Evolutionary conservation across 2,113 vertebrate species (phyloP).

Genomic region (Malurus elegans): DNA sequence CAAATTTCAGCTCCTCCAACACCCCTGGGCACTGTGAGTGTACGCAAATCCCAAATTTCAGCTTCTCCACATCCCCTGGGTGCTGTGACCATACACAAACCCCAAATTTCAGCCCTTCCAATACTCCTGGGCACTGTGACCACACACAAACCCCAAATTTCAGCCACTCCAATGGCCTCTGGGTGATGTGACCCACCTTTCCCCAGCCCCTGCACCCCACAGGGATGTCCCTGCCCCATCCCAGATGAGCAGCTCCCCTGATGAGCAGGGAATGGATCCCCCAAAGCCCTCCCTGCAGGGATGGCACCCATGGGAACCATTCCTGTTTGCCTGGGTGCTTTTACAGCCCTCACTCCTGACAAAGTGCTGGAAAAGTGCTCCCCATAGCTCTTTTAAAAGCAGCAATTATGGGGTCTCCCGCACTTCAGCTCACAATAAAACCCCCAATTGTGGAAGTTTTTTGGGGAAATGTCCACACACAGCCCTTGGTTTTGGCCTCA

Average conservation of each 20-base stretch:
- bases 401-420: neutral
- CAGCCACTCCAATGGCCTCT: no score
- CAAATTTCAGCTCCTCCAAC: neutral
- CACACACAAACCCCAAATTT: no score
- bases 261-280: neutral
- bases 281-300: neutral
- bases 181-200: neutral
- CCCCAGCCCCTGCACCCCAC: neutral
- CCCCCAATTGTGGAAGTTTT: neutral
- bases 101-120: neutral
- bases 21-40: fast-evolving
- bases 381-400: neutral
- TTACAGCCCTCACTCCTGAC: neutral
- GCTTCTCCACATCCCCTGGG: neutral
- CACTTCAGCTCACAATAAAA: neutral
- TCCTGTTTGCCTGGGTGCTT: no score
- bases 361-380: neutral
- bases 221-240: neutral
- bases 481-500: neutral
- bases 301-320: neutral
- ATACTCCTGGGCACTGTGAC: fast-evolving
- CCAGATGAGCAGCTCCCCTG: neutral
- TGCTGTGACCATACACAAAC: fast-evolving
- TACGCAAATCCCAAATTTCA: no score
- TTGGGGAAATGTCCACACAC: neutral